These are phyloP conservation scores for Corydoras maculifer DNA, from an alignment of 2,113 vertebrate genomes.

Conservation along the genomic window DNA sequence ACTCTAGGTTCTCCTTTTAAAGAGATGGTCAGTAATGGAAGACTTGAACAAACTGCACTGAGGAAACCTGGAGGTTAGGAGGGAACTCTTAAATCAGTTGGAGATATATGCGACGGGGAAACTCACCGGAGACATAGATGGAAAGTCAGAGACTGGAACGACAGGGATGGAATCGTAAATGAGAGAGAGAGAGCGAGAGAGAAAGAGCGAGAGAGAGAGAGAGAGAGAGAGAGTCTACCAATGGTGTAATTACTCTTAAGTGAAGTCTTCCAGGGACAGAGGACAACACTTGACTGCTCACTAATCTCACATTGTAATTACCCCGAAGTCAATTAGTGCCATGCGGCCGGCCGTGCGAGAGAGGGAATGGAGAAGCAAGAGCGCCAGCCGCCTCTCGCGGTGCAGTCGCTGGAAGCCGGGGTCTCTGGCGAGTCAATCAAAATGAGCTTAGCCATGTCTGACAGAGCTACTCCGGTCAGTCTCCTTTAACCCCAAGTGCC, in stretches of 20 bases:
- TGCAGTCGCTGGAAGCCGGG: slow-evolving; percentile 3
- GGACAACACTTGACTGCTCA: slow-evolving; percentile 58
- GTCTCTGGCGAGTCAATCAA: slow-evolving; percentile 24
- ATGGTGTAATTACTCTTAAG: slow-evolving; percentile 58
- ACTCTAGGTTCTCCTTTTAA: no score
- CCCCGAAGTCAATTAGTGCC: slow-evolving; percentile 62
- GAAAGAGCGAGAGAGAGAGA: slow-evolving; percentile 21
- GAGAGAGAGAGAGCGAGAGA: slow-evolving; percentile 25
- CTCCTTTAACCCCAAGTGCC: slow-evolving; percentile 5
- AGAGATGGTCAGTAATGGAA: slow-evolving; percentile 24
- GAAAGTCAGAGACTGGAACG: no score
- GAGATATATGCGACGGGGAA: neutral
- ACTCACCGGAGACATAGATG: slow-evolving; percentile 31
- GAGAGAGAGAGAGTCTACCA: slow-evolving; percentile 26
- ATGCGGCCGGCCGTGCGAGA: neutral
- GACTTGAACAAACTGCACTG: slow-evolving; percentile 23
- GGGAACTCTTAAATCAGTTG: slow-evolving; percentile 5
- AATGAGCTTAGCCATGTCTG: slow-evolving; percentile 32
- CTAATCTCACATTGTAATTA: slow-evolving; percentile 60
- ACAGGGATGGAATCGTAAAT: neutral
- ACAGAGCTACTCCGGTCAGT: neutral
- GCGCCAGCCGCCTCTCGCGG: neutral
- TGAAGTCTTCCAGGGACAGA: slow-evolving; percentile 61
- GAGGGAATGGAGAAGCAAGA: neutral
- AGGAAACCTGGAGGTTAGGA: neutral